These are phyloP conservation scores for Phortica magna DNA, from an alignment of 2,888 invertebrate species.

Conservation along the genomic window DNA sequence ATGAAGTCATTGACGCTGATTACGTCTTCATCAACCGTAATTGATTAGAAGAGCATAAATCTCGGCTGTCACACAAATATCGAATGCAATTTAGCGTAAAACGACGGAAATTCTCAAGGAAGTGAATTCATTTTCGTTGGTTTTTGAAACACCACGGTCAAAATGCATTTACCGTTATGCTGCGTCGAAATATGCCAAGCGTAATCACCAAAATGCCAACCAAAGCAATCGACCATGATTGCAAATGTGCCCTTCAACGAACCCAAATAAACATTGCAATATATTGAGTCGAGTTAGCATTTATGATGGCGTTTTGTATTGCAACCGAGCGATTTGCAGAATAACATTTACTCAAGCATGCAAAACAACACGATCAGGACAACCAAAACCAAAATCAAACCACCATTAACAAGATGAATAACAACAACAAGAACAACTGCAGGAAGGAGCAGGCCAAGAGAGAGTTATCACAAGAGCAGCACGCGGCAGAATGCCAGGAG, in stretches of 20 bases:
- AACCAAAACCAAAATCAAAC: conserved; percentile 47
- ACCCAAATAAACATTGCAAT: background rate
- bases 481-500: conserved; percentile 8
- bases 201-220: background rate
- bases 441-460: background rate
- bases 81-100: conserved; percentile 13
- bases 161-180: conserved; percentile 16
- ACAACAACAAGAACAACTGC: conserved; percentile 54
- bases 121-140: background rate
- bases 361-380: conserved; percentile 5
- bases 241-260: background rate
- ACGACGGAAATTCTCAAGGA: background rate
- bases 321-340: conserved; percentile 54
- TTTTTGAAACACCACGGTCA: conserved; percentile 32
- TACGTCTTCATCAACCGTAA: conserved; percentile 41
- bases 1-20: conserved; percentile 37
- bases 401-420: background rate
- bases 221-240: background rate
- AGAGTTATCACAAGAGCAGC: background rate
- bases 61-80: conserved; percentile 19
- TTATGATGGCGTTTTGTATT: conserved; percentile 34
- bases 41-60: conserved; percentile 30
- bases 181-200: background rate
- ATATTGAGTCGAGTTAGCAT: background rate
- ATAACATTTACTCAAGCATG: conserved; percentile 51